These are phyloP conservation scores for Drosophila borborema DNA, from an alignment of 2,888 invertebrate species.

Conservation along the genomic window DNA sequence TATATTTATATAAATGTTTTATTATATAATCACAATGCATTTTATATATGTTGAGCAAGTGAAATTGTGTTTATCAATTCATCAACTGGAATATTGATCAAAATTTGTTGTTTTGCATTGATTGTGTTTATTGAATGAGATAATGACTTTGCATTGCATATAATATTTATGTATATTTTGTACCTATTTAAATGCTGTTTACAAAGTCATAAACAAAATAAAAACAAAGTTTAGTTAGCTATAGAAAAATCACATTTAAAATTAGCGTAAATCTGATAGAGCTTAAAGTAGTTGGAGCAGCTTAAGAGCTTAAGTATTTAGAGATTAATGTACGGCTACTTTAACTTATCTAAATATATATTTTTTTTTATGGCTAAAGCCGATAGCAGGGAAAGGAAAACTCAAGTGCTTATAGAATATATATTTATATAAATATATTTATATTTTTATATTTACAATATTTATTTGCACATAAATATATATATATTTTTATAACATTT, in stretches of 20 bases:
- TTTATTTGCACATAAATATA: too few relatives aligned
- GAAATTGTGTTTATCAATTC: constrained; percentile 1
- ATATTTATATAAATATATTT: too few relatives aligned
- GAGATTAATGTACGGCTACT: neutral
- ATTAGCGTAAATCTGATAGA: neutral
- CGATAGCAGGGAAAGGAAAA: too few relatives aligned
- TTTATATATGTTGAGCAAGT: neutral
- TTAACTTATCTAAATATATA: too few relatives aligned
- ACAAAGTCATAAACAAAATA: neutral
- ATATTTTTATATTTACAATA: too few relatives aligned
- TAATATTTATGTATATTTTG: neutral
- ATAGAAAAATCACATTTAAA: neutral
- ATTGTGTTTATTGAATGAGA: constrained; percentile 2
- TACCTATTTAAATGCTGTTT: neutral
- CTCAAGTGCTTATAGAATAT: too few relatives aligned
- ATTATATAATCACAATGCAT: neutral
- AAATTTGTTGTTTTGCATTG: neutral
- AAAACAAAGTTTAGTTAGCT: neutral
- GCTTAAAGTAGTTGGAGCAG: neutral
- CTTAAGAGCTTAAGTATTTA: neutral
- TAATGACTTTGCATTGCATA: neutral
- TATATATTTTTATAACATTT: too few relatives aligned
- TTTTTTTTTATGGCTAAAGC: too few relatives aligned
- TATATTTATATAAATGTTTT: neutral
- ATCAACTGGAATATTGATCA: constrained; percentile 12